Conservation (phyloP, 2,797 vertebrate genomes). For the Oreochromis mossambicus region DNA sequence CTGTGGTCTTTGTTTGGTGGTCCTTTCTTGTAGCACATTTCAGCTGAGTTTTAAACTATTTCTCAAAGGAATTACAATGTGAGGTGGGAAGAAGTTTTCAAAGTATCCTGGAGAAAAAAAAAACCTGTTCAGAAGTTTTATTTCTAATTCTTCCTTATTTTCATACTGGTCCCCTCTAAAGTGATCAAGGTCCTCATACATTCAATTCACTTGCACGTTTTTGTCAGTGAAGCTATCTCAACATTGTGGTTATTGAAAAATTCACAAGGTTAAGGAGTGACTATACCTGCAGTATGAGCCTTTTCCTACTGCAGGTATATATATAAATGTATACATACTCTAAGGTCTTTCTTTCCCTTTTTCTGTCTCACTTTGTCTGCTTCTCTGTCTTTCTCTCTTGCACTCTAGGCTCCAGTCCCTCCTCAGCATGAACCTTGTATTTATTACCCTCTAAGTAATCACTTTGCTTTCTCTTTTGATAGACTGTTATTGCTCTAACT, state of each 20-base stretch:
- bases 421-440: constrained; percentile 73
- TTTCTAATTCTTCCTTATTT: constrained; percentile 8
- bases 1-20: constrained; percentile 35
- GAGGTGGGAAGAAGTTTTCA: constrained; percentile 19
- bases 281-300: neutral
- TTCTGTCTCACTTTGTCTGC: constrained; percentile 40
- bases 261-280: constrained; percentile 16
- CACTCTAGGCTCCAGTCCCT: constrained; percentile 45
- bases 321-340: neutral
- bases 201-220: neutral
- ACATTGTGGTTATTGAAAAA: constrained; percentile 14
- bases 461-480: constrained; percentile 80
- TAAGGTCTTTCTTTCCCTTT: constrained; percentile 3
- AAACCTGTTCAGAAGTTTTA: neutral
- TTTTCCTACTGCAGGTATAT: neutral
- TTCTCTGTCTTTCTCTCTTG: constrained; percentile 19
- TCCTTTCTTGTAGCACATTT: constrained; percentile 39
- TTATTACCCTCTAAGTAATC: constrained; percentile 80
- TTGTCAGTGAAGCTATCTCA: constrained; percentile 10
- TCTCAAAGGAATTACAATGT: constrained; percentile 27
- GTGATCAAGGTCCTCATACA: constrained; percentile 35
- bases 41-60: constrained; percentile 24
- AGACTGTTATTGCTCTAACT: constrained; percentile 77
- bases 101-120: neutral
- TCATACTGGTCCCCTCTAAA: constrained; percentile 24